Evolutionary conservation across 1,140 invertebrate species (phyloP).

Genomic region (Papilio dardanus): DNA sequence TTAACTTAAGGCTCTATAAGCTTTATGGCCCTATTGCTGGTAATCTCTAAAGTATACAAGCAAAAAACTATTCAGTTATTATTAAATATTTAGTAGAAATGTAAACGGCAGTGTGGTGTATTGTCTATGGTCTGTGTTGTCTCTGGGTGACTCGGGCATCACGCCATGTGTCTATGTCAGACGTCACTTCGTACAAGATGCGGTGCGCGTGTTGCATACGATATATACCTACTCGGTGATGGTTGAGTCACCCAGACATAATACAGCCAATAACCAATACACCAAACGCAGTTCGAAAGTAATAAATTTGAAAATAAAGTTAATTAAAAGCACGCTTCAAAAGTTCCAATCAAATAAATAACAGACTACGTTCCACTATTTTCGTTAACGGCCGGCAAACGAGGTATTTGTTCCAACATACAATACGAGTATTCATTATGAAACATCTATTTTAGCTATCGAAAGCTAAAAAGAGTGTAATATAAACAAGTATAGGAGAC

Average conservation of each 20-base stretch:
- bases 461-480: background rate
- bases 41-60: too few species aligned
- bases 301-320: background rate
- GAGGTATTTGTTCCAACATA: background rate
- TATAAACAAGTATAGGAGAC: too few species aligned
- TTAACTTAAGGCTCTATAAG: background rate
- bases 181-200: too few species aligned
- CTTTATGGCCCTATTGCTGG: background rate
- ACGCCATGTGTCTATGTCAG: too few species aligned
- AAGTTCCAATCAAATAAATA: conserved; percentile 24
- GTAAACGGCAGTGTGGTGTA: too few species aligned
- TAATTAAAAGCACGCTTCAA: conserved; percentile 23
- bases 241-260: too few species aligned
- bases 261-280: background rate
- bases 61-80: too few species aligned
- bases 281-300: background rate
- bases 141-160: too few species aligned
- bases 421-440: background rate
- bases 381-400: background rate
- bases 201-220: too few species aligned
- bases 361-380: background rate
- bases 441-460: background rate
- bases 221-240: background rate
- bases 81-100: too few species aligned
- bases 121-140: too few species aligned